A percentile compares a stretch with the other conserved stretches of the same genome.
phyloP scores from a whole-genome alignment of 2,888 invertebrate genomes.

The Micropterix aruncella region DNA sequence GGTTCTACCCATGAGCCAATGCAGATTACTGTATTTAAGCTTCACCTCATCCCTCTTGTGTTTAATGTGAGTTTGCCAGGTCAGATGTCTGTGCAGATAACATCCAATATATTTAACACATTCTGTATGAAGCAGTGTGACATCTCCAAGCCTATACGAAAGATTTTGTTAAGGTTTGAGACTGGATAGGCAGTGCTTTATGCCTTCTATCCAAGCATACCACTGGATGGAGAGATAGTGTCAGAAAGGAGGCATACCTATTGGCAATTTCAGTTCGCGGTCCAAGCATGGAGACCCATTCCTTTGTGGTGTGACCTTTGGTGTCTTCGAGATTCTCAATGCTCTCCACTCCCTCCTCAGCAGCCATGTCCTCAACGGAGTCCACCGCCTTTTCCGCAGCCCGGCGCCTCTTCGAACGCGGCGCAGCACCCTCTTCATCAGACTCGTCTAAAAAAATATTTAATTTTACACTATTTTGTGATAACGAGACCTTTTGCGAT shows the following conservation, averaged over 20 bases:
- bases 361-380: slow-evolving; percentile 47
- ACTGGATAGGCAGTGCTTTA: too few species aligned
- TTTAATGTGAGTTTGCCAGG: too few species aligned
- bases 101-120: background rate
- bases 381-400: slow-evolving; percentile 79
- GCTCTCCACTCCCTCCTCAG: slow-evolving; percentile 78
- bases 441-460: slow-evolving; percentile 71
- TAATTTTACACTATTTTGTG: too few species aligned
- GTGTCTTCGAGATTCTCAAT: slow-evolving; percentile 98
- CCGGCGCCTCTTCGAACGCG: slow-evolving; percentile 53
- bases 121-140: background rate
- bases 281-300: slow-evolving; percentile 94
- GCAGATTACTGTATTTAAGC: too few species aligned
- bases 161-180: background rate
- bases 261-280: slow-evolving; percentile 94
- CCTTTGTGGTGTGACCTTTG: slow-evolving; percentile 85
- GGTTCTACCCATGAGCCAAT: too few species aligned
- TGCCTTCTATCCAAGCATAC: background rate
- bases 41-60: too few species aligned
- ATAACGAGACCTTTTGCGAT: too few species aligned
- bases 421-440: slow-evolving; percentile 63
- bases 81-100: too few species aligned
- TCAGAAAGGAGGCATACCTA: slow-evolving; percentile 25
- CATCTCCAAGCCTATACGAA: background rate
- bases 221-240: background rate